phyloP scores from a whole-genome alignment of 2,888 invertebrate genomes.

The Trichogramma evanescens region DNA sequence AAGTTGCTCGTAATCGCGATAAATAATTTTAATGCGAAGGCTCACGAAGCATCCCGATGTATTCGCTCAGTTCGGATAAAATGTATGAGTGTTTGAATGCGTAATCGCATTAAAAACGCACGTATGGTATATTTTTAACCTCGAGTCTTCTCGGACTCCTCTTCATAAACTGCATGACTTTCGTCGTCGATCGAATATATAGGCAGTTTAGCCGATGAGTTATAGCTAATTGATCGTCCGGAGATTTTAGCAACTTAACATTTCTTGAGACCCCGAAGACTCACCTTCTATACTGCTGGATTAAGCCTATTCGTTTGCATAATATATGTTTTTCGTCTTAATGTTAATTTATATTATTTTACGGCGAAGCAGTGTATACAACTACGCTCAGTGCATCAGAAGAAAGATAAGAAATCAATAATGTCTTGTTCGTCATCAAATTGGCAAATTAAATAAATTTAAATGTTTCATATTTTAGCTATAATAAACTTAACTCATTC shows the following conservation, averaged over 20 bases:
- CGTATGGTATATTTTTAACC: not conserved
- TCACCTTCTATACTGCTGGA: slow-evolving; percentile 40
- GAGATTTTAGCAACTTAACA: not conserved
- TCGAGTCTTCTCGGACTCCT: not conserved
- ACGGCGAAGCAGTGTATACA: too few species aligned
- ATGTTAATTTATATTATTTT: too few species aligned
- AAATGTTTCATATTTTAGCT: too few species aligned
- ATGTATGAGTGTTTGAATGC: not conserved
- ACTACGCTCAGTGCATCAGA: too few species aligned
- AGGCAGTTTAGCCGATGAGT: slow-evolving; percentile 23
- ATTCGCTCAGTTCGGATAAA: too few species aligned
- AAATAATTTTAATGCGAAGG: too few species aligned
- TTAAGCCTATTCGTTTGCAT: slow-evolving; percentile 47
- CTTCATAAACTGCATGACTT: not conserved
- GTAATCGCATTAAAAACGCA: slow-evolving; percentile 10
- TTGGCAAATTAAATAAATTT: too few species aligned
- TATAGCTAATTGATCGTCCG: slow-evolving; percentile 29
- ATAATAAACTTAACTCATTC: too few species aligned
- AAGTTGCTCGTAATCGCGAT: too few species aligned
- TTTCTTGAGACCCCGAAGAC: slow-evolving; percentile 15
- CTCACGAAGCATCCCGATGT: too few species aligned
- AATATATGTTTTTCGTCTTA: slow-evolving; percentile 28
- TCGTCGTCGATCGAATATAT: slow-evolving; percentile 3
- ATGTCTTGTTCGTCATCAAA: too few species aligned
- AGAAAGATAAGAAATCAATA: too few species aligned